Conservation (phyloP, 1,140 invertebrate species). For the Paraescarpia echinospica region DNA sequence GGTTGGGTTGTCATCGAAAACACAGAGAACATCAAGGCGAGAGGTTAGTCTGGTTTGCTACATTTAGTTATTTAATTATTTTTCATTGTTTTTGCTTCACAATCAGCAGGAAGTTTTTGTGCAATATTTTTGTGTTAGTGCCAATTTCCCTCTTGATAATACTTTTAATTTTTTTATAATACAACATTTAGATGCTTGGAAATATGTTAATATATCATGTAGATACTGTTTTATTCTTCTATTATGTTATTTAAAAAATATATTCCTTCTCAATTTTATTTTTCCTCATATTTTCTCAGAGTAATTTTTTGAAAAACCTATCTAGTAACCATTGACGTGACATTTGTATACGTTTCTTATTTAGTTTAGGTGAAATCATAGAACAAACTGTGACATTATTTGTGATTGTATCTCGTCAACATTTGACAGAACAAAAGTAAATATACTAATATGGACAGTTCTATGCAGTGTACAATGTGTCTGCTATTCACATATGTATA, state of each 20-base stretch:
- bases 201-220: not conserved
- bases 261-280: no score
- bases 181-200: not conserved
- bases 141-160: not conserved
- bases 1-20: constrained; percentile 75
- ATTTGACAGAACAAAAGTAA: no score
- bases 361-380: no score
- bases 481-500: no score
- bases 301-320: no score
- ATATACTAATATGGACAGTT: no score
- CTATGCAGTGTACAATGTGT: no score
- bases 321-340: no score
- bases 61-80: not conserved
- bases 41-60: constrained; percentile 64
- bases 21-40: constrained; percentile 75
- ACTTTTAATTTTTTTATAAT: not conserved
- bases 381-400: no score
- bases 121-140: not conserved
- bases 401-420: no score
- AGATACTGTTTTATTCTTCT: not conserved
- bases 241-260: not conserved
- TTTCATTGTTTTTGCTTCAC: not conserved
- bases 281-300: no score
- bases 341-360: no score
- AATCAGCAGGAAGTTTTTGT: not conserved